Evolutionary conservation across 1,140 invertebrate species (phyloP).

Genomic region (Drosophila athabasca): DNA sequence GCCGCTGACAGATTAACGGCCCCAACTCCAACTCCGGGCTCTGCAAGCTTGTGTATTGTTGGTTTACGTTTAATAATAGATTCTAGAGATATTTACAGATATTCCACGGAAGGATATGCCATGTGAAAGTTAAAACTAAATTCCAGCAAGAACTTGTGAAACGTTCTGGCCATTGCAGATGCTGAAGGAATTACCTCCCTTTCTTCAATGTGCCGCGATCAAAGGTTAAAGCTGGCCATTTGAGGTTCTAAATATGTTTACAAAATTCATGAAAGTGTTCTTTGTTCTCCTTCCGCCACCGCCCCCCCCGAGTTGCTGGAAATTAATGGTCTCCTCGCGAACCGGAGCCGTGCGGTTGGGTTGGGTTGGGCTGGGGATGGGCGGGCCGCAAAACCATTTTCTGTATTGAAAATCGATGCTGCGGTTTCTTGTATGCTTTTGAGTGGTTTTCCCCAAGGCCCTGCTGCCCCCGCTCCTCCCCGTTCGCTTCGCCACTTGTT

Average conservation of each 20-base stretch:
- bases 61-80: no score
- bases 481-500: conserved; percentile 53
- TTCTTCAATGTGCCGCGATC: no score
- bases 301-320: neutral
- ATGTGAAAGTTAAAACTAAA: no score
- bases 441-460: conserved; percentile 22
- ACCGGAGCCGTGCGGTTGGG: neutral
- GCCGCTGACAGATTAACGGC: no score
- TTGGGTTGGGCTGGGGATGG: neutral
- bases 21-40: no score
- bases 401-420: conserved; percentile 73
- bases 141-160: neutral
- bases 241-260: neutral
- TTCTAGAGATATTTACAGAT: no score
- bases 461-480: neutral
- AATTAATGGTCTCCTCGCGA: conserved; percentile 22
- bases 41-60: no score
- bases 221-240: neutral
- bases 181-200: no score
- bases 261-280: conserved; percentile 8
- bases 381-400: conserved; percentile 46
- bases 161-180: no score
- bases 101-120: no score
- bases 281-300: no score
- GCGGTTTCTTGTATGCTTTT: conserved; percentile 50